Evolutionary conservation across 2,888 invertebrate genomes (phyloP), one percentile per base, ranked within the genome.

Genomic region (Sinohyriopsis cumingii): DNA sequence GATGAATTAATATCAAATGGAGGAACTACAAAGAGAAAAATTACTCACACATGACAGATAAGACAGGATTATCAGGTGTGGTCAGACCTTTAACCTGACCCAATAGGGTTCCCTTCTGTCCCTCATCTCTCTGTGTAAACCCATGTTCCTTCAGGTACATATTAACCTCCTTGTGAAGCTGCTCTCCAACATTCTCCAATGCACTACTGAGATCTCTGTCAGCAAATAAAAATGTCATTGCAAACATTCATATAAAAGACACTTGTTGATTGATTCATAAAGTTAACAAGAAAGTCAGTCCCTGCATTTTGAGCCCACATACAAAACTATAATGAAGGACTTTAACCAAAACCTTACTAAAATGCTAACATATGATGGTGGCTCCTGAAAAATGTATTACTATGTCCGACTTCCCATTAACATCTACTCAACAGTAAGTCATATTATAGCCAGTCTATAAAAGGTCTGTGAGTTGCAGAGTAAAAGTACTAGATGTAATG

Each of bases 11-110:
- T 45, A 45, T 45, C 12, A 45, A 45, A 45, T 45, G 9, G 45
- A 45, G 15, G 5, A 45, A 15, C 45, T 15, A 15, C 15, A 45
- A 45, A 45, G 45, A 45, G 45, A 45, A 45, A 53, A 7, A 33
- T 22, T 67, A 94, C 94, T 94, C 90, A 95, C 95, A 92, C 82
- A 96, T 94, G 77, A 96, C 92, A 81, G 92, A 92, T 73, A 94
- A 92, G 72, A 97, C 94, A 86, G 94, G 93, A 89, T 96, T 94
- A 54, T 94, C 93, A 0, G 93, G 92, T 78, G 93, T 93, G 1
- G 92, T 91, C 18, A 91, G 80, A n/a, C 87, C 88, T 54, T 79
- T 81, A 24, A 92, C 87, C 76, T 95, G 94, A 5, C 93, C 93
- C 75, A 92, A 92, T 55, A 96, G 91, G 22, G 93, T 88, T 54